Conservation (phyloP, 1,140 invertebrate genomes). For the Drosophila tropicalis region DNA sequence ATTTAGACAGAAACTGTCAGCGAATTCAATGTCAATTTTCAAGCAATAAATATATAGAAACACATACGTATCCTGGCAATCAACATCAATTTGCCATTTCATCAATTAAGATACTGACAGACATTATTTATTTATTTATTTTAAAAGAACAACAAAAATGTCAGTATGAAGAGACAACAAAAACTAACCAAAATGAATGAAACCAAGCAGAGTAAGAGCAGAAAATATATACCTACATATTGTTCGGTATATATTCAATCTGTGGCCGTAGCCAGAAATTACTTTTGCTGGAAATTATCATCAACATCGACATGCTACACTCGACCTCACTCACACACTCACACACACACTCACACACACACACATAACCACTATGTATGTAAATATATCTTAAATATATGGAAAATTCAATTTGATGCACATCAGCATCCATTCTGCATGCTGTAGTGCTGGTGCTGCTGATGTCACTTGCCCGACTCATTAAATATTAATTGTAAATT, state of each 20-base stretch:
- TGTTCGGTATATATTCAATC: slow-evolving; percentile 41
- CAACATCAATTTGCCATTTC: slow-evolving; percentile 39
- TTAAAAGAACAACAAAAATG: slow-evolving; percentile 23
- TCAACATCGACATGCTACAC: slow-evolving; percentile 29
- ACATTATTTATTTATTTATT: slow-evolving; percentile 31
- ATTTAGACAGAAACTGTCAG: slow-evolving; percentile 7
- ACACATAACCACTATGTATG: slow-evolving; percentile 12
- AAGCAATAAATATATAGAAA: slow-evolving; percentile 23
- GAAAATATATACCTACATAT: background rate
- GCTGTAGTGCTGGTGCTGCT: slow-evolving; percentile 44
- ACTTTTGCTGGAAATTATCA: slow-evolving; percentile 63
- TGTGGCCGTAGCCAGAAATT: slow-evolving; percentile 46
- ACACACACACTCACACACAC: slow-evolving; percentile 35
- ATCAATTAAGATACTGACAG: slow-evolving; percentile 57
- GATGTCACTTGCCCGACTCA: slow-evolving; percentile 67
- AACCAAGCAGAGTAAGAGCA: background rate
- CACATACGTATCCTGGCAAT: background rate
- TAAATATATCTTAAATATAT: slow-evolving; percentile 29
- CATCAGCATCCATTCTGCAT: slow-evolving; percentile 38
- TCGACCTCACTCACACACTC: slow-evolving; percentile 19
- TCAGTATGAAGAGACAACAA: slow-evolving; percentile 10
- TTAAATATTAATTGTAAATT: slow-evolving; percentile 82
- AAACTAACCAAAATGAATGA: slow-evolving; percentile 19
- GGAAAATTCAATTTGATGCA: slow-evolving; percentile 72
- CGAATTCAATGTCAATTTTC: slow-evolving; percentile 24